These are phyloP conservation scores for Agraylea sexmaculata DNA, from an alignment of 1,140 invertebrate genomes.

Conservation along the genomic window DNA sequence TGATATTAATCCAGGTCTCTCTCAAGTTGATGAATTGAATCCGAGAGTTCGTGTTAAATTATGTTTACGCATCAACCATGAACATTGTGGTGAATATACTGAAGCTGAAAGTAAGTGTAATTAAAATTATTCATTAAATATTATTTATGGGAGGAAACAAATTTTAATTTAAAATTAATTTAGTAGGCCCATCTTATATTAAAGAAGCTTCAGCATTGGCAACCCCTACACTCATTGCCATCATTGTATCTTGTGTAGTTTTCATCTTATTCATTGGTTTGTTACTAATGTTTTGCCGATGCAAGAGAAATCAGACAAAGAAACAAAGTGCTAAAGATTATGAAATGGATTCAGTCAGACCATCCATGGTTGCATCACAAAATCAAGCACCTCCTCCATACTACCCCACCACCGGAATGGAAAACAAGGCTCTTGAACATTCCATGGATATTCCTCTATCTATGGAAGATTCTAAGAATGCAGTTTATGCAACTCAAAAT, in stretches of 20 bases:
- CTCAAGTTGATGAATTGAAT: slow-evolving; percentile 44
- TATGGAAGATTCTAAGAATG: slow-evolving; percentile 69
- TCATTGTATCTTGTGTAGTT: slow-evolving; percentile 69
- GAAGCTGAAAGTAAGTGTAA: slow-evolving; percentile 65
- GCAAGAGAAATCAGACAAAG: slow-evolving; percentile 69
- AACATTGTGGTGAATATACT: slow-evolving; percentile 71
- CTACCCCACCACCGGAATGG: slow-evolving; percentile 69
- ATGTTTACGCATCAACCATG: slow-evolving; percentile 61
- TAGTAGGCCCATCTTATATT: slow-evolving; percentile 69
- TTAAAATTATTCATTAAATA: slow-evolving; percentile 5
- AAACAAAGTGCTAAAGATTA: slow-evolving; percentile 74
- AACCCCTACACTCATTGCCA: slow-evolving; percentile 66
- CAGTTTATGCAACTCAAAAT: slow-evolving; percentile 67
- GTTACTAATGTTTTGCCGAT: slow-evolving; percentile 74
- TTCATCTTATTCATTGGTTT: slow-evolving; percentile 66
- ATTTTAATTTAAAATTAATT: too few relatives aligned
- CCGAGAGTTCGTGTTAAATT: slow-evolving; percentile 62
- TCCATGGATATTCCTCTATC: slow-evolving; percentile 69
- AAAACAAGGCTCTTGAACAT: slow-evolving; percentile 83
- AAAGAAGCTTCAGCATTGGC: slow-evolving; percentile 63
- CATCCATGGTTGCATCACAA: slow-evolving; percentile 67
- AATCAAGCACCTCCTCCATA: slow-evolving; percentile 76
- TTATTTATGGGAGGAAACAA: slow-evolving; percentile 14
- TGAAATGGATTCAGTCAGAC: slow-evolving; percentile 73
- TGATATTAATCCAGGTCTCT: slow-evolving; percentile 33